Base-by-base conservation (phyloP, 1,140 invertebrate genomes). In the Drosophila jambulina region DNA sequence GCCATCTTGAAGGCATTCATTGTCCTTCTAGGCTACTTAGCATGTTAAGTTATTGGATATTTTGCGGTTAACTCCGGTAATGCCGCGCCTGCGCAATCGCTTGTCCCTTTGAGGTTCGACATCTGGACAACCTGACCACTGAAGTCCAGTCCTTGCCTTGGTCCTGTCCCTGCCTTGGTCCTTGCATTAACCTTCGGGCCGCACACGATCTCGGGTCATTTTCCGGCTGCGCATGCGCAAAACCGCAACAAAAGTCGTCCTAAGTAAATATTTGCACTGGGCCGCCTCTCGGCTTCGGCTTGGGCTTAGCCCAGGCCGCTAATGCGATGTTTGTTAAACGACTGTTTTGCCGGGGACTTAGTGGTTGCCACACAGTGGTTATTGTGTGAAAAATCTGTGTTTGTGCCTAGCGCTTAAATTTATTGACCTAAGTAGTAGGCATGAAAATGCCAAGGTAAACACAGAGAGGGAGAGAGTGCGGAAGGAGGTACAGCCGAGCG, bases 301-400 rank as follows among this genome's bases (percentile, higher is more conserved):
- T 17, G 80, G 64, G 40, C 51, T 64, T 78, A 58, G 58, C 60
- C 54, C 57, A 58, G 17, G 60, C 64, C 45, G 21, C 62, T 64
- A 67, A 65, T 77, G 38, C 53, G 62, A 51, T 88, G 78, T 88
- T 83, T 81, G 72, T 63, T 65, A 60, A 74, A 40, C 78, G 75
- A 48, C 49, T 80, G 60, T 88, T 83, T 80, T 74, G 84, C 58
- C 59, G 46, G 57, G 77, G 77, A 80, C 61, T 87, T 87, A 70
- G 80, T 78, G 75, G 68, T 82, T 84, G 48, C 53, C 49, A 38
- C 71, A 64, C 64, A 59, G 78, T 62, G 78, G 82, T 81, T 82
- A 80, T 86, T 83, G 75, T 87, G 84, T 84, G 84, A 88, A 83
- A 70, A 87, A 83, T 88, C 77, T 75, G 60, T 88, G 75, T 63